Evolutionary conservation across 2,888 invertebrate species (phyloP).

Genomic region (Carterocephalus palaemon): DNA sequence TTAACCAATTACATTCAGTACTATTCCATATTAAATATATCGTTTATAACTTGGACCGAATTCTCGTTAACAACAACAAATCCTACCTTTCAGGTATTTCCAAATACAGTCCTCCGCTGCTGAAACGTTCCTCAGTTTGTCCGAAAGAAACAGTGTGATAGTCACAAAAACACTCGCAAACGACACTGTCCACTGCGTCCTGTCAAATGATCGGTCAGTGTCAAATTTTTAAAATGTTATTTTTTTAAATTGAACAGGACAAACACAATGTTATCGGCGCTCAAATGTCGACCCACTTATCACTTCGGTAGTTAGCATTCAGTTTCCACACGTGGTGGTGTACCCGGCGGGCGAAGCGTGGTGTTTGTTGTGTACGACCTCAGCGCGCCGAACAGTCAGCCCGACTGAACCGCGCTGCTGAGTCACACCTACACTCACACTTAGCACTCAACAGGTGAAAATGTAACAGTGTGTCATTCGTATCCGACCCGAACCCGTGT

Average conservation of each 20-base stretch:
- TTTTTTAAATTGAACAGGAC: slow-evolving; percentile 25
- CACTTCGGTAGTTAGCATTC: slow-evolving; percentile 62
- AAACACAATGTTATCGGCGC: slow-evolving; percentile 50
- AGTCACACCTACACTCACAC: slow-evolving; percentile 61
- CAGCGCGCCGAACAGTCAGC: slow-evolving; percentile 68
- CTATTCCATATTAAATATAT: slow-evolving; percentile 2
- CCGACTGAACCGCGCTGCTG: slow-evolving; percentile 67
- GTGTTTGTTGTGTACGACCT: slow-evolving; percentile 57
- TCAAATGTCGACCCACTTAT: slow-evolving; percentile 64
- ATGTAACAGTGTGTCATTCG: slow-evolving; percentile 68
- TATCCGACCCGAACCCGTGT: slow-evolving; percentile 59
- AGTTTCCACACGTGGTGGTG: slow-evolving; percentile 58
- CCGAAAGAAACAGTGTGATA: slow-evolving; percentile 52
- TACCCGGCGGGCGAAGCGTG: slow-evolving; percentile 35
- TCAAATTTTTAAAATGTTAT: slow-evolving; percentile 37
- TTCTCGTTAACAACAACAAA: slow-evolving; percentile 36
- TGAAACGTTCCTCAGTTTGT: slow-evolving; percentile 72
- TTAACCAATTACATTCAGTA: too few relatives aligned
- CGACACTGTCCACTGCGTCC: slow-evolving; percentile 58
- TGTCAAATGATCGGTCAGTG: slow-evolving; percentile 37
- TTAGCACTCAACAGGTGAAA: slow-evolving; percentile 68
- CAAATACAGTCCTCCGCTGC: slow-evolving; percentile 64
- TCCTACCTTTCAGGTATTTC: slow-evolving; percentile 73
- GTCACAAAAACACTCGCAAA: slow-evolving; percentile 59
- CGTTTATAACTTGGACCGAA: slow-evolving; percentile 53